A percentile compares a stretch with the other conserved stretches of the same genome.
These are phyloP conservation scores for Isotomurus palustris DNA, from an alignment of 2,888 invertebrate species.

Conservation along the genomic window DNA sequence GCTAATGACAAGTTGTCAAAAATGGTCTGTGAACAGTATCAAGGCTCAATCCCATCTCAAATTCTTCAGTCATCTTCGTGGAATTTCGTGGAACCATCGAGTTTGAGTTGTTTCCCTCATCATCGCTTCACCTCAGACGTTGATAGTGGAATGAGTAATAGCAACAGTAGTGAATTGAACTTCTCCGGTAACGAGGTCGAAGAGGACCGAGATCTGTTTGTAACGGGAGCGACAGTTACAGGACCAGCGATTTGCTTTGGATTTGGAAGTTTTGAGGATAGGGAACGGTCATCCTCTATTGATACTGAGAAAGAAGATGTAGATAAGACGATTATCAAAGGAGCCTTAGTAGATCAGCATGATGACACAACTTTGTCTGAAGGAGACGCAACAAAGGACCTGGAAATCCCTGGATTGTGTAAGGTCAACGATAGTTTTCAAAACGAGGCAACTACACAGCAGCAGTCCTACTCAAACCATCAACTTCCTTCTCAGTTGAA, in stretches of 20 bases:
- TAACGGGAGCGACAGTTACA: conserved; percentile 36
- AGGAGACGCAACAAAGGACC: no score
- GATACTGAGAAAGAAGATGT: no score
- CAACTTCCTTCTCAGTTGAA: no score
- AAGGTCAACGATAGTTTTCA: no score
- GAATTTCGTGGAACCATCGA: conserved; percentile 7
- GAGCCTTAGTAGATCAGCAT: no score
- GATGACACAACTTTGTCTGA: no score
- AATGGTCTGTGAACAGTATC: conserved; percentile 16
- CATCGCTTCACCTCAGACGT: conserved; percentile 16
- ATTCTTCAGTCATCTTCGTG: conserved; percentile 31
- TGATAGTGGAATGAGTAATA: conserved; percentile 25
- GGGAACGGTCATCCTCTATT: no score
- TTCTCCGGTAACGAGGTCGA: conserved; percentile 39
- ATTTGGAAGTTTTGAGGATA: neutral
- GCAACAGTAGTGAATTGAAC: conserved; percentile 30
- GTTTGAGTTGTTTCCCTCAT: conserved; percentile 12
- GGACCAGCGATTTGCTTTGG: conserved; percentile 43
- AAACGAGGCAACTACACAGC: no score
- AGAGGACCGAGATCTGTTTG: conserved; percentile 35
- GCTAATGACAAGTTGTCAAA: no score
- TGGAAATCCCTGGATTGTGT: no score
- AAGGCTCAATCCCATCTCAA: conserved; percentile 34
- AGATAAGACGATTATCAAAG: no score
- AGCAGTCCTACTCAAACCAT: no score